Percentiles rank a stretch among this genome's conserved stretches.
phyloP scores from a whole-genome alignment of 2,797 vertebrate genomes.

The Selene dorsalis region DNA sequence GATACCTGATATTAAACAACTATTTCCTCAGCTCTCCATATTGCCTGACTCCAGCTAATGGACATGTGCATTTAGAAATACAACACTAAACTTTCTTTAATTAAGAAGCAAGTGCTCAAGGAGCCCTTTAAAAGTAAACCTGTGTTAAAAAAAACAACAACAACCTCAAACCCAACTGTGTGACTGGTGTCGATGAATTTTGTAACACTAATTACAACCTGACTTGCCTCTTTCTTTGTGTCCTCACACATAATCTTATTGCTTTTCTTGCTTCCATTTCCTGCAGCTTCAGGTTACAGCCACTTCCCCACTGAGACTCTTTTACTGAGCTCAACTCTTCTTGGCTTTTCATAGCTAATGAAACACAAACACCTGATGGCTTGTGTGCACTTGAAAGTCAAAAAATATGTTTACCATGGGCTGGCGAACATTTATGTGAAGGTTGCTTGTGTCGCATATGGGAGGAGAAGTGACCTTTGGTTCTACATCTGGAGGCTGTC shows the following conservation, averaged over 20 bases:
- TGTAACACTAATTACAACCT: slow-evolving; percentile 40
- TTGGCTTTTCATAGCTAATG: slow-evolving; percentile 65
- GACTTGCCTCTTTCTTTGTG: slow-evolving; percentile 63
- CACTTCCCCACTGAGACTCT: slow-evolving; percentile 59
- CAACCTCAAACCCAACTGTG: not conserved
- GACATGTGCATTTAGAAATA: slow-evolving; percentile 10
- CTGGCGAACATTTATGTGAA: slow-evolving; percentile 54
- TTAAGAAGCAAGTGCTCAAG: slow-evolving; percentile 12
- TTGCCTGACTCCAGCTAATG: not conserved
- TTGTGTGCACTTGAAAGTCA: slow-evolving; percentile 52
- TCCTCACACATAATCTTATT: slow-evolving; percentile 55
- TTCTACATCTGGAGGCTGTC: slow-evolving; percentile 45
- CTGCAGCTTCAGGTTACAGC: slow-evolving; percentile 66
- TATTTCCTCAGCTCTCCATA: slow-evolving; percentile 6
- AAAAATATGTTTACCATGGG: slow-evolving; percentile 63
- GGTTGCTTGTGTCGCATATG: slow-evolving; percentile 52
- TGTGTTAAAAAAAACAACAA: not conserved
- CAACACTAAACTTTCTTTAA: not conserved
- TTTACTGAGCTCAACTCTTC: slow-evolving; percentile 49
- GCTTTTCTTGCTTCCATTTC: slow-evolving; percentile 67
- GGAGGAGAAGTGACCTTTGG: slow-evolving; percentile 40
- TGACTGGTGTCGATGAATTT: slow-evolving; percentile 9
- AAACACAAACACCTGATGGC: slow-evolving; percentile 75
- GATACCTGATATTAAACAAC: slow-evolving; percentile 12
- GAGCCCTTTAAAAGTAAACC: not conserved